A percentile compares a stretch with the other conserved stretches of the same genome.
phyloP scores from a whole-genome alignment of 2,888 invertebrate species.

The Eilema sororculum region DNA sequence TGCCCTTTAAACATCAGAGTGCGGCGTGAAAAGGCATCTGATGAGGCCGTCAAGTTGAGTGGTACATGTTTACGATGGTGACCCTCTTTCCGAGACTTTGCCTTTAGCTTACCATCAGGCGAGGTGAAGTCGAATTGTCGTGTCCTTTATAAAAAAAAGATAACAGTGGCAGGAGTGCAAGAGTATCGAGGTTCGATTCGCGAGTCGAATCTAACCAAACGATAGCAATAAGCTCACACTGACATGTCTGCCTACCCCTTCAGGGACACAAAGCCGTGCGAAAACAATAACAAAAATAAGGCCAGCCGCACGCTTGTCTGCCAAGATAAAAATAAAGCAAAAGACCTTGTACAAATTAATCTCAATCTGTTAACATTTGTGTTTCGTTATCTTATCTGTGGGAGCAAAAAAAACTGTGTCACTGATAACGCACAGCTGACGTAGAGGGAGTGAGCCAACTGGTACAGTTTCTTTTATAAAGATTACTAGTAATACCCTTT shows the following conservation, averaged over 20 bases:
- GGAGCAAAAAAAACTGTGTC: conserved; percentile 41
- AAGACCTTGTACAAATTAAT: conserved; percentile 34
- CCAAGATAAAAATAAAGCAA: conserved; percentile 5
- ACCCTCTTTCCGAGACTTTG: too few relatives aligned
- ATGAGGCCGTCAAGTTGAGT: too few relatives aligned
- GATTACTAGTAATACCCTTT: too few relatives aligned
- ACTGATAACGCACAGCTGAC: conserved; percentile 30
- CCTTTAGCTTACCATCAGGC: too few relatives aligned
- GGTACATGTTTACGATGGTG: too few relatives aligned
- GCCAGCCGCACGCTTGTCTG: not conserved
- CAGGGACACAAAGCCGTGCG: not conserved
- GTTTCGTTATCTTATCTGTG: conserved; percentile 14
- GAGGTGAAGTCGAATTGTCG: too few relatives aligned
- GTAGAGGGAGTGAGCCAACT: not conserved
- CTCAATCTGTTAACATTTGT: conserved; percentile 30
- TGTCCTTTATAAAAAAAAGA: too few relatives aligned
- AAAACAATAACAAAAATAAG: conserved; percentile 2
- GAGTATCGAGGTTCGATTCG: not conserved
- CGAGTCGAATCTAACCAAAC: not conserved
- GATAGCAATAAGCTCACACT: not conserved
- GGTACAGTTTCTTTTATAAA: too few relatives aligned
- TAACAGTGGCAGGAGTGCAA: too few relatives aligned
- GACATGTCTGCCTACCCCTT: not conserved
- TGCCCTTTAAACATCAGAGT: too few relatives aligned
- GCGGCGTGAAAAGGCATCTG: too few relatives aligned